Base-by-base conservation (phyloP, 2,113 vertebrate species). In the Myotis brandtii region DNA sequence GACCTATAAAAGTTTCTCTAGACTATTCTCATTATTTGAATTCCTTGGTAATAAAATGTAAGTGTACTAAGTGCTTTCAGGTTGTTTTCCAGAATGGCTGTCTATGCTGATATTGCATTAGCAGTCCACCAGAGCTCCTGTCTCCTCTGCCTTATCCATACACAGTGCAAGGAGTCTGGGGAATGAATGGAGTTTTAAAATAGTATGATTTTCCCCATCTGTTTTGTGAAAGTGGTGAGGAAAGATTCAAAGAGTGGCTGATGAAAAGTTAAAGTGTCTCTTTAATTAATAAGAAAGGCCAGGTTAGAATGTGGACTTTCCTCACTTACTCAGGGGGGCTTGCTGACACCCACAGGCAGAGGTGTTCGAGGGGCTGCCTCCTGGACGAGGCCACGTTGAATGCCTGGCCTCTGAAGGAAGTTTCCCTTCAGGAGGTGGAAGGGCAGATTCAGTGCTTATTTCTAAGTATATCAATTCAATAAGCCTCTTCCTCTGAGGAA, bases 21-120 rank as follows among this genome's bases (percentile, higher is more conserved):
- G 25, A 69, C 59, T 62, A 32, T 32, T 67, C 21, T 37, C 30
- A 83, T 76, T 46, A 94, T 46, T 83, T 86, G 21, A 77, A 80
- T 69, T 59, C 16, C 59, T 50, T 23, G n/a, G 23, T 37, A 25
- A 34, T 87, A 64, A 96, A 83, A 70, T 34, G 25, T 12, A 69
- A 76, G 12, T 77, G 43, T 83, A 11, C 34, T 23, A 6, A 83
- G 25, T 83, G 62, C 17, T 32, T 52, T 77, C 27, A 12, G 11
- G 6, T 69, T 86, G 82, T 62, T 67, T 75, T 32, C 48, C 21
- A 52, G 50, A 73, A 86, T 16, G 21, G 14, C 2, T 20, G 40
- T n/a, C 1, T 6, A 5, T 2, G 4, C 20, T 75, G 40, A 40
- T 23, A 46, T 30, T 18, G 1, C 3, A 8, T 27, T 17, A 69